Conservation (phyloP, 1,140 invertebrate species). For the Aphidius gifuensis region DNA sequence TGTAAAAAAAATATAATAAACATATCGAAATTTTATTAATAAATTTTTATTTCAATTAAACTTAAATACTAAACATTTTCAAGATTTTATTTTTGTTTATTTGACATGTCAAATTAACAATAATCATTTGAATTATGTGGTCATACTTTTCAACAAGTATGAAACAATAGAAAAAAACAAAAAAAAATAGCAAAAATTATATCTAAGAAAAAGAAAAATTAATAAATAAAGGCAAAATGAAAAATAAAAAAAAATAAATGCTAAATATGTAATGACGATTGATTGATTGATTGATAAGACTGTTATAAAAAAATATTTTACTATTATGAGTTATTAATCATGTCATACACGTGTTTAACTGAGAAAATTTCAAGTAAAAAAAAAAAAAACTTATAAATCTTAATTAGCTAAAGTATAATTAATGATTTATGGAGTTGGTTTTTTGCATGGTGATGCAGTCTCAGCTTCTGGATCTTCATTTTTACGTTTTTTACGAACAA, state of each 20-base stretch:
- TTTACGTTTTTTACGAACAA: slow-evolving; percentile 72
- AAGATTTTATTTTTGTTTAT: not conserved
- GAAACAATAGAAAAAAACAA: no score
- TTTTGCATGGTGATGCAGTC: slow-evolving; percentile 54
- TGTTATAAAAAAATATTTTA: no score
- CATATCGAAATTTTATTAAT: not conserved
- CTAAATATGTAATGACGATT: not conserved
- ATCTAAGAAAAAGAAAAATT: no score
- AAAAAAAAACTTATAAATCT: slow-evolving; percentile 16
- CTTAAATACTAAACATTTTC: not conserved
- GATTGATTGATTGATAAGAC: no score
- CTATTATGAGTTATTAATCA: no score
- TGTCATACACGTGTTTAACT: no score
- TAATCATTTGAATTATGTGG: no score
- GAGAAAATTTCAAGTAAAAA: not conserved
- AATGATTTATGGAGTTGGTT: slow-evolving; percentile 37
- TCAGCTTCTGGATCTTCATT: slow-evolving; percentile 54
- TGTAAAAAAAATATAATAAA: not conserved
- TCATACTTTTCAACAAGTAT: no score
- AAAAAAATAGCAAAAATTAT: no score
- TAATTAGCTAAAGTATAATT: slow-evolving; percentile 12
- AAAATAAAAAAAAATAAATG: not conserved
- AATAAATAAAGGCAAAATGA: not conserved
- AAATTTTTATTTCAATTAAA: slow-evolving; percentile 9
- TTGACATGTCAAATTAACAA: no score